Evolutionary conservation across 1,140 invertebrate genomes (phyloP).

Genomic region (Hyles vespertilio): DNA sequence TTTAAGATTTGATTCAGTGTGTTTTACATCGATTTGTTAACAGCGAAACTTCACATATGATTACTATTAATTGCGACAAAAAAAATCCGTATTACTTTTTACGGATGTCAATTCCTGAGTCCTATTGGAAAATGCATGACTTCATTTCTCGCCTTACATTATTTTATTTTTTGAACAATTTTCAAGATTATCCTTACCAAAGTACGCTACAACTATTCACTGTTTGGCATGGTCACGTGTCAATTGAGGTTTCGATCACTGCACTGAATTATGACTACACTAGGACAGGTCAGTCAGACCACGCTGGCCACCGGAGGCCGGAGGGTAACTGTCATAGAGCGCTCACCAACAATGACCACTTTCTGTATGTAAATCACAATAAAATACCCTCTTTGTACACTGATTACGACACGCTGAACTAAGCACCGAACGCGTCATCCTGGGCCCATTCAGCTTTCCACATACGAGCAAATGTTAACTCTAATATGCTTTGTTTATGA

Average conservation of each 20-base stretch:
- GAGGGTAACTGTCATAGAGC: slow-evolving; percentile 57
- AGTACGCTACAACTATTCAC: too few relatives aligned
- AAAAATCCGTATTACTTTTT: too few relatives aligned
- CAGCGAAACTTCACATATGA: too few relatives aligned
- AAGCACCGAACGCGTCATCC: slow-evolving; percentile 47
- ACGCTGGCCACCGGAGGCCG: slow-evolving; percentile 34
- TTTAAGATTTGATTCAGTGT: background rate
- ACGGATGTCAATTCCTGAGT: too few relatives aligned
- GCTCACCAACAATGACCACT: slow-evolving; percentile 53
- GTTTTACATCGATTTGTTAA: too few relatives aligned
- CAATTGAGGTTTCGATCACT: background rate
- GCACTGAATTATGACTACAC: background rate
- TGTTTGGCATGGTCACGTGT: too few relatives aligned
- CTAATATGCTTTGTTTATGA: slow-evolving; percentile 19
- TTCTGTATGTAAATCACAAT: slow-evolving; percentile 69
- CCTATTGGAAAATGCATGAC: too few relatives aligned
- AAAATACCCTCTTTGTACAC: slow-evolving; percentile 66
- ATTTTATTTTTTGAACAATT: too few relatives aligned
- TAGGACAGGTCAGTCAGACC: slow-evolving; percentile 23
- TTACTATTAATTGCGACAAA: too few relatives aligned
- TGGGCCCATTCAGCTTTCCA: background rate
- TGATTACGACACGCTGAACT: slow-evolving; percentile 67
- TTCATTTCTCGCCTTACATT: too few relatives aligned
- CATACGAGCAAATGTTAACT: background rate
- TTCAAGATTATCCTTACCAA: too few relatives aligned